Evolutionary conservation across 1,140 invertebrate genomes (phyloP).

Genomic region (Melipona quadrifasciata): DNA sequence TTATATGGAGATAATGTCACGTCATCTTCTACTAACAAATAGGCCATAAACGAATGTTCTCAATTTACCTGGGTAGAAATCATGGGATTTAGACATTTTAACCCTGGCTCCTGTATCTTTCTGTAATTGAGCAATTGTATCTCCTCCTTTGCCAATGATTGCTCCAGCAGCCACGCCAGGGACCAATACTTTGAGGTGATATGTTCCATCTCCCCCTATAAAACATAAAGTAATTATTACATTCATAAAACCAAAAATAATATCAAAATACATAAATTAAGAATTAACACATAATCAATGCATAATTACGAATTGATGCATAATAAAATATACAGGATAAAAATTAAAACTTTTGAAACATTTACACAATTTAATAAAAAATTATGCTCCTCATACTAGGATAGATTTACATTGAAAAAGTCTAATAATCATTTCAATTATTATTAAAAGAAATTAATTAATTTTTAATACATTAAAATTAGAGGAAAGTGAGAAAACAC

Average conservation of each 20-base stretch:
- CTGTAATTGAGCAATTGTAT: constrained; percentile 98
- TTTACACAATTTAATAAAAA: not conserved
- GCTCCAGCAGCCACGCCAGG: constrained; percentile 97
- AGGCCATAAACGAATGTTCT: not conserved
- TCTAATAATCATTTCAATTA: too few relatives aligned
- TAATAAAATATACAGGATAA: not conserved
- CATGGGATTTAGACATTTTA: constrained; percentile 99
- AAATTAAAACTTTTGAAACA: not conserved
- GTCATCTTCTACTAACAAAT: not conserved
- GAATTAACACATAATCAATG: too few relatives aligned
- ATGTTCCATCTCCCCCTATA: constrained; percentile 88
- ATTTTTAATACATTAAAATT: not conserved
- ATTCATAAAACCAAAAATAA: not conserved
- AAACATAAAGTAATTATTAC: constrained; percentile 49
- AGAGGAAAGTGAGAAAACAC: not conserved
- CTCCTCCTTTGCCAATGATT: constrained; percentile 98
- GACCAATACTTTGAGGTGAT: constrained; percentile 97
- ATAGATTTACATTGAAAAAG: not conserved
- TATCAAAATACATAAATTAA: not conserved
- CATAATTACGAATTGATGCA: too few relatives aligned
- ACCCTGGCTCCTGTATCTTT: constrained; percentile 97
- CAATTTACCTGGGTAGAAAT: constrained; percentile 95
- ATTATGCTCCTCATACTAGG: not conserved
- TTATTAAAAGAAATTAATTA: too few relatives aligned
- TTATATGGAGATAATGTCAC: not conserved